phyloP scores from a whole-genome alignment of 2,797 vertebrate genomes.

The Melopsittacus undulatus region DNA sequence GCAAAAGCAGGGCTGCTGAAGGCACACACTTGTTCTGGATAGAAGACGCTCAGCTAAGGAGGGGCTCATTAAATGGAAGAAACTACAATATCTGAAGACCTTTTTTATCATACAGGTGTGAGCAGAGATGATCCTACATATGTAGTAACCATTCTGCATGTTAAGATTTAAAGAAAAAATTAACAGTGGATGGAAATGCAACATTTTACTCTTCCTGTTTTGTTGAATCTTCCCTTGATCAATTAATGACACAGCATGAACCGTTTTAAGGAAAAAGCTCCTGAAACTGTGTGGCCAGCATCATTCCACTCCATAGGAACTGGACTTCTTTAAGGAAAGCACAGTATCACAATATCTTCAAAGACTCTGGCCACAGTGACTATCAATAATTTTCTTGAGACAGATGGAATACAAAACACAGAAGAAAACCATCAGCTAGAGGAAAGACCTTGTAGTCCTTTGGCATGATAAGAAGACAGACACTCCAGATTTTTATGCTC shows the following conservation, averaged over 20 bases:
- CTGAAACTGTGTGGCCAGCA: not conserved
- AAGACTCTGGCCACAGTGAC: not conserved
- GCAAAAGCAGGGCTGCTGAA: not conserved
- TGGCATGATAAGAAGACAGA: not conserved
- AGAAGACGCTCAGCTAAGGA: not conserved
- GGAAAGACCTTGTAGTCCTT: not conserved
- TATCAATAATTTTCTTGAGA: not conserved
- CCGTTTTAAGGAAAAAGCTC: not conserved
- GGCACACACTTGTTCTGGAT: not conserved
- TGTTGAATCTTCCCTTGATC: not conserved
- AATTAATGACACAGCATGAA: not conserved
- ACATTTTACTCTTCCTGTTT: not conserved
- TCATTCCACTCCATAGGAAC: not conserved
- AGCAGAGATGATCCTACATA: not conserved
- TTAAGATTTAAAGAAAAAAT: not conserved
- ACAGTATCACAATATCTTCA: not conserved
- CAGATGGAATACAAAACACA: not conserved
- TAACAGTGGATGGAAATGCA: not conserved
- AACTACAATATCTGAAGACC: not conserved
- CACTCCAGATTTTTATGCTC: slow-evolving; percentile 1
- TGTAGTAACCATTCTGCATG: rapidly evolving
- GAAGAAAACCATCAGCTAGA: slow-evolving; percentile 5
- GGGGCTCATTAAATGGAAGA: not conserved
- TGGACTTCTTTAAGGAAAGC: not conserved
- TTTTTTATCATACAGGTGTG: not conserved